phyloP scores from a whole-genome alignment of 2,113 vertebrate genomes.

The Daboia siamensis region DNA sequence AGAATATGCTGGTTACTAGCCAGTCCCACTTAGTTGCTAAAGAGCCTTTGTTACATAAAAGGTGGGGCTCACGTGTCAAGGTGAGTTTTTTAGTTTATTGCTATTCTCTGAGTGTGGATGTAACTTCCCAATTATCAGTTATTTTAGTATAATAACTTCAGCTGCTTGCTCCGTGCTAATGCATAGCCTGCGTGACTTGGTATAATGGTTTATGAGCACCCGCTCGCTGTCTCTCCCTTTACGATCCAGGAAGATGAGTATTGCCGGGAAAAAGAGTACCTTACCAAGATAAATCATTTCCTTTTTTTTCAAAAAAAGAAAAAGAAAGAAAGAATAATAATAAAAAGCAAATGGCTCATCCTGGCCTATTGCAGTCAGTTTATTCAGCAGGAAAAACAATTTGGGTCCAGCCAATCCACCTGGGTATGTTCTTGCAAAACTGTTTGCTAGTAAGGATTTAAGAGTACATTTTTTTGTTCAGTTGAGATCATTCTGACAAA shows the following conservation, averaged over 20 bases:
- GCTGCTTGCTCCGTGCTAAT: background rate
- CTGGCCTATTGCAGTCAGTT: background rate
- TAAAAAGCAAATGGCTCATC: background rate
- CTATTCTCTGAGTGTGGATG: background rate
- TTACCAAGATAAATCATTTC: background rate
- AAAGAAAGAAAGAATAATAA: background rate
- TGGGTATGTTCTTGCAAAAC: background rate
- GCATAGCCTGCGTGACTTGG: background rate
- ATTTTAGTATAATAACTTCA: background rate
- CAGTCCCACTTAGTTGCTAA: background rate
- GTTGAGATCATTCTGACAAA: background rate
- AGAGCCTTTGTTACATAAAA: slow-evolving; percentile 2
- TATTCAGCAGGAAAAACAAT: background rate
- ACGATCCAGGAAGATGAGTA: background rate
- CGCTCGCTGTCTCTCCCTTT: no score
- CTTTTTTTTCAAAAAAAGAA: background rate
- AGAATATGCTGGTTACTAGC: background rate
- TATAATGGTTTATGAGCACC: background rate
- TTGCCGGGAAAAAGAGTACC: no score
- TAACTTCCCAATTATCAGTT: slow-evolving; percentile 12
- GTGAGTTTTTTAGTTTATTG: background rate
- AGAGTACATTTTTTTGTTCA: background rate
- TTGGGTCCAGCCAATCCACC: no score
- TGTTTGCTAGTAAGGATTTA: background rate
- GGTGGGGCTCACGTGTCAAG: background rate